These are phyloP conservation scores for Parasteatoda tepidariorum DNA, from an alignment of 1,140 invertebrate species.

Conservation along the genomic window DNA sequence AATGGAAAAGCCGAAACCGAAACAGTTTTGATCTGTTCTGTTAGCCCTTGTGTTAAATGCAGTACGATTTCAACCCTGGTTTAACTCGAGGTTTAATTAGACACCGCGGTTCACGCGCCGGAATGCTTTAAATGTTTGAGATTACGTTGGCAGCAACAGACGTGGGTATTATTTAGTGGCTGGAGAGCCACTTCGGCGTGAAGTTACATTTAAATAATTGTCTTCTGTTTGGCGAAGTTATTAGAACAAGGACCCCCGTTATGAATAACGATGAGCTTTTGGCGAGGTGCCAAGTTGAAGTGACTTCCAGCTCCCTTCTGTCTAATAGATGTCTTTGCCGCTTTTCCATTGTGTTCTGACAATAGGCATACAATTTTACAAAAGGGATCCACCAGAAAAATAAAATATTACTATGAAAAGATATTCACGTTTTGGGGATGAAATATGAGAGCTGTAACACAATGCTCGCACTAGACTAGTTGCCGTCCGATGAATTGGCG, in stretches of 20 bases:
- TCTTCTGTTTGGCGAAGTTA: conserved; percentile 52
- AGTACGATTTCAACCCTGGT: not conserved
- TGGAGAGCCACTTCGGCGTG: conserved; percentile 19
- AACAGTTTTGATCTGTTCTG: not conserved
- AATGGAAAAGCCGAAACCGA: not conserved
- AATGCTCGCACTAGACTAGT: conserved; percentile 48
- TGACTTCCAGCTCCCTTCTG: conserved; percentile 24
- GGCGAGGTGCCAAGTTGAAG: conserved; percentile 23
- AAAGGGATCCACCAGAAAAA: conserved; percentile 44
- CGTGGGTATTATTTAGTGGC: conserved; percentile 31
- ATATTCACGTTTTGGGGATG: conserved; percentile 44
- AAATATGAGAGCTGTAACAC: conserved; percentile 52
- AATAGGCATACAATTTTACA: conserved; percentile 50
- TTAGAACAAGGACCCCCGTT: conserved; percentile 52
- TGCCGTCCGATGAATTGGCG: conserved; percentile 53
- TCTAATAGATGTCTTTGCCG: conserved; percentile 48
- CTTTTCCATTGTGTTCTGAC: conserved; percentile 17
- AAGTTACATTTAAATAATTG: conserved; percentile 56
- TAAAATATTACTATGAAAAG: conserved; percentile 39
- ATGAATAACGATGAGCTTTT: conserved; percentile 52
- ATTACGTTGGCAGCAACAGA: conserved; percentile 37
- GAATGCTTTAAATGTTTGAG: conserved; percentile 49
- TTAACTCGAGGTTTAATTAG: conserved; percentile 44
- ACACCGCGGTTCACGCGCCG: conserved; percentile 40
- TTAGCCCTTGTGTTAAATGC: too few species aligned